phyloP scores from a whole-genome alignment of 2,797 vertebrate genomes.

The Erethizon dorsatum region DNA sequence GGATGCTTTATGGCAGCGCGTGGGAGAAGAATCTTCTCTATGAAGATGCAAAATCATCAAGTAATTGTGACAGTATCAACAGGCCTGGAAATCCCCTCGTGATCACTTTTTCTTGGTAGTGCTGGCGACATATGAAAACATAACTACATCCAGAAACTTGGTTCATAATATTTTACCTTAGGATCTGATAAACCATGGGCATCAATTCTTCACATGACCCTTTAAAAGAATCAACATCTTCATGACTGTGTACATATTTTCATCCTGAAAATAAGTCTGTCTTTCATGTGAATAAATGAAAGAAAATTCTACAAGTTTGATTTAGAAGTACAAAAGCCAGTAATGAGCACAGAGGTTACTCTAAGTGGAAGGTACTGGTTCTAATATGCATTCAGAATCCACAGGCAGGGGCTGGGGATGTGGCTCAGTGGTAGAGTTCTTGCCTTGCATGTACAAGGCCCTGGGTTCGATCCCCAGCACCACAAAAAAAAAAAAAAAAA shows the following conservation, averaged over 20 bases:
- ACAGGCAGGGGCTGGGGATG: background rate
- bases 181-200: background rate
- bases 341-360: background rate
- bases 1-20: background rate
- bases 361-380: background rate
- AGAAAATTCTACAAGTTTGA: background rate
- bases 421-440: too few relatives aligned
- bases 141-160: slow-evolving; percentile 23
- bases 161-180: background rate
- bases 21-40: slow-evolving; percentile 7
- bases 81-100: background rate
- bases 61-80: background rate
- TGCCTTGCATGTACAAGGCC: too few relatives aligned
- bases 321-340: background rate
- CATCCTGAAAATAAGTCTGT: slow-evolving; percentile 8
- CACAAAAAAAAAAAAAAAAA: too few relatives aligned
- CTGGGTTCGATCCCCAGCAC: too few relatives aligned
- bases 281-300: slow-evolving; percentile 21
- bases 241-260: slow-evolving; percentile 7
- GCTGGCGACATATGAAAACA: slow-evolving; percentile 8
- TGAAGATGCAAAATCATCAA: slow-evolving; percentile 28
- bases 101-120: slow-evolving; percentile 14
- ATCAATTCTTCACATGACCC: background rate
- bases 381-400: background rate
- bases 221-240: background rate